Percentiles rank a stretch among this genome's conserved stretches.
These are phyloP conservation scores for Melopsittacus undulatus DNA, from an alignment of 2,797 vertebrate genomes.

Conservation along the genomic window DNA sequence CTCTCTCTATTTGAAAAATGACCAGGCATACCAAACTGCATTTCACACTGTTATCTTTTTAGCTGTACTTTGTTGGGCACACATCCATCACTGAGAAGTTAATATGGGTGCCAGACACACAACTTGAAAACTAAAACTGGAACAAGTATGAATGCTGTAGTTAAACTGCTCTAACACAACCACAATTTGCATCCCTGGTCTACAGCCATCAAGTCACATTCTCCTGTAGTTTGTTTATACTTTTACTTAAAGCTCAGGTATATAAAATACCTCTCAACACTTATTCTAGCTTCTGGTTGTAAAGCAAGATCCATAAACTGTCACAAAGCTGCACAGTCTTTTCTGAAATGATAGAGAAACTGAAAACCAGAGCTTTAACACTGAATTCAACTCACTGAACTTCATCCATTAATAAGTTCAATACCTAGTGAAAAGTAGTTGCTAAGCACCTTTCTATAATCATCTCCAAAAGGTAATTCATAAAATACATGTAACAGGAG, in stretches of 20 bases:
- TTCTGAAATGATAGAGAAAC: neutral
- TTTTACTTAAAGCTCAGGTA: neutral
- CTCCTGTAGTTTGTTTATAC: neutral
- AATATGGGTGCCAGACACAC: neutral
- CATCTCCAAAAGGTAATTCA: neutral
- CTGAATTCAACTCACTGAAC: neutral
- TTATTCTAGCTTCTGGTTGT: neutral
- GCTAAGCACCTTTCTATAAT: neutral
- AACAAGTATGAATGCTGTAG: neutral
- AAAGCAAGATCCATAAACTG: neutral
- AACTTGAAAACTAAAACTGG: neutral
- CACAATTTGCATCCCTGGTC: fast-evolving
- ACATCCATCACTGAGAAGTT: neutral
- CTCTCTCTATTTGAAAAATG: neutral
- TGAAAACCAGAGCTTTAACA: neutral
- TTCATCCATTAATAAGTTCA: neutral
- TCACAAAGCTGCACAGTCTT: neutral
- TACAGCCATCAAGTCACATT: neutral
- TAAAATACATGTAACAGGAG: neutral
- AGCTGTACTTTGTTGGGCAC: neutral
- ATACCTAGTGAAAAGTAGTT: neutral
- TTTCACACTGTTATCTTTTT: neutral
- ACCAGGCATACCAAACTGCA: neutral
- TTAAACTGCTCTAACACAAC: neutral
- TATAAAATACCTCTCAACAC: neutral